Conservation (phyloP, 2,113 vertebrate species). For the Phaethon lepturus region DNA sequence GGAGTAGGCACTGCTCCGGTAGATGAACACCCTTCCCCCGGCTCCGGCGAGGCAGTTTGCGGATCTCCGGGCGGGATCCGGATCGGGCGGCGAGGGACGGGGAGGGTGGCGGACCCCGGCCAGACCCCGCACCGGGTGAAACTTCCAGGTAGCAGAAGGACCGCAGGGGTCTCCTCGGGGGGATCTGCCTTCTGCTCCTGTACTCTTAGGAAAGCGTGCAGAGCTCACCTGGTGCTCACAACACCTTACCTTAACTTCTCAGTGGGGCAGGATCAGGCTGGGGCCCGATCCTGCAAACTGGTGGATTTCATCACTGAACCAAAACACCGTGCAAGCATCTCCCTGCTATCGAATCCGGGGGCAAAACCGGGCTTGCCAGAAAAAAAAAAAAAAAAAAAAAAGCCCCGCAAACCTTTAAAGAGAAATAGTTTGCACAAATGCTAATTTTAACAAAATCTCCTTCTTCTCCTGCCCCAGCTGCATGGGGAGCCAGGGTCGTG, state of each 20-base stretch:
- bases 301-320: neutral
- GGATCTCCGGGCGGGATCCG: accelerated
- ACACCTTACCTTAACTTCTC: neutral
- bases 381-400: neutral
- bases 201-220: accelerated
- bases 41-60: neutral
- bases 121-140: neutral
- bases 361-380: neutral
- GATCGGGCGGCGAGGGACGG: accelerated
- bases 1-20: neutral
- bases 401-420: neutral
- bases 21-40: neutral
- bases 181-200: neutral
- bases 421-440: neutral
- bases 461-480: neutral
- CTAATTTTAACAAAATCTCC: neutral
- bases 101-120: neutral
- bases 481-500: neutral
- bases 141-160: neutral
- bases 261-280: neutral
- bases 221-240: neutral
- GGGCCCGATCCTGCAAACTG: neutral
- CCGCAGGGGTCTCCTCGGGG: neutral
- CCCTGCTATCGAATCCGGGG: neutral
- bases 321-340: neutral